Evolutionary conservation across 2,888 invertebrate species (phyloP), one percentile per base, ranked within the genome.

Genomic region (Parapristionchus giblindavisi): DNA sequence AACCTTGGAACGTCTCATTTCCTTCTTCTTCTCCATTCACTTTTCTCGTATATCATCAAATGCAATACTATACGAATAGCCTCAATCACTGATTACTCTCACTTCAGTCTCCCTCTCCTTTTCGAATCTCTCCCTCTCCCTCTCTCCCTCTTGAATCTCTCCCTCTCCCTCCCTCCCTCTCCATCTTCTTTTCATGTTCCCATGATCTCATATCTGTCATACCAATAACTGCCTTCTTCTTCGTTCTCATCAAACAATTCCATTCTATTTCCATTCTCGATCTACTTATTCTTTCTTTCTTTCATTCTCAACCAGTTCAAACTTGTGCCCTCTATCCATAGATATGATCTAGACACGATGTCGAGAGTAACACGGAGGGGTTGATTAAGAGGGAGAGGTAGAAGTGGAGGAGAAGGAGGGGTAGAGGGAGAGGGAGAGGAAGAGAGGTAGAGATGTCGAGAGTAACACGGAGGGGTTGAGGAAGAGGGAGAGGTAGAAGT

Each of bases 1-100:
- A 48, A n/a, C n/a, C n/a, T n/a, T n/a, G n/a, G n/a, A n/a, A 63
- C 40, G 63, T 63, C 40, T 63, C 63, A 63, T 63, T 43, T 34
- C 38, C 63, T 40, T 17, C 63, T 40, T 51, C 51, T 51, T 66
- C 51, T 66, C 48, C 24, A 6, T 6, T 54, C 54, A 6, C 54
- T 54, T 24, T 54, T 32, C 48, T 48, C 66, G 32, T 51, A 66
- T 48, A 36, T 66, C 51, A 36, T 51, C 34, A 32, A 51, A 51
- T 48, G n/a, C 32, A 32, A 36, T 51, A 48, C 48, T 48, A 29
- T 21, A 29, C 34, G 8, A n/a, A 60, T 32, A 48, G 65, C 32
- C 34, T 66, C 66, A 38, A 51, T 66, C 38, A 51, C 34, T 66
- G 34, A 32, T n/a, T 51, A 14, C 43, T 43, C 43, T 43, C 11